These are phyloP conservation scores for Meda fulgida DNA, from an alignment of 2,797 vertebrate species.

Conservation along the genomic window DNA sequence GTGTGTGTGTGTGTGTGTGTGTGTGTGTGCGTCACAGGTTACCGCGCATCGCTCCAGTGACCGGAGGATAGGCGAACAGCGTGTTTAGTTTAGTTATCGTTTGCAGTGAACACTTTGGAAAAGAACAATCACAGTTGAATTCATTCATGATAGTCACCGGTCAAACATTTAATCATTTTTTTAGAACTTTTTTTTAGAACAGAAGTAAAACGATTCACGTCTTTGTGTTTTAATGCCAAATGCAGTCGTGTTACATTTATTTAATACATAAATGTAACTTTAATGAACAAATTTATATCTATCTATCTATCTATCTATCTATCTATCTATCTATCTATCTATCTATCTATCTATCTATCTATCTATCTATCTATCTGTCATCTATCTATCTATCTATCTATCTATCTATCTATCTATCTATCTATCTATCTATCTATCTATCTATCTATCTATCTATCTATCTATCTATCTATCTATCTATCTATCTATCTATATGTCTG, in stretches of 20 bases:
- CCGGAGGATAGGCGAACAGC: neutral
- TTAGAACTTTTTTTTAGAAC: neutral
- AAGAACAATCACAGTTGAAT: neutral
- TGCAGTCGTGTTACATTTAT: neutral
- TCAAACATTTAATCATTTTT: no score
- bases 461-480: neutral
- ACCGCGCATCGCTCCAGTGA: neutral
- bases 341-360: no score
- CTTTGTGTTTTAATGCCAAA: neutral
- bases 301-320: neutral
- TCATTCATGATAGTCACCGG: neutral
- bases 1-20: conserved; percentile 66
- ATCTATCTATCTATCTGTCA: no score
- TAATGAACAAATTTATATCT: neutral
- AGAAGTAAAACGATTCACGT: neutral
- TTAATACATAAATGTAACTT: neutral
- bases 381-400: neutral
- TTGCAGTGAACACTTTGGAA: neutral
- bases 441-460: no score
- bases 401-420: neutral
- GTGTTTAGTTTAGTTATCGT: neutral
- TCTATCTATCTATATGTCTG: neutral
- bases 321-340: neutral
- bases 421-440: neutral
- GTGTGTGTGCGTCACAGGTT: neutral